Percentiles rank a stretch among this genome's conserved stretches.
These are phyloP conservation scores for Diplolepis rosae DNA, from an alignment of 2,888 invertebrate species.

Conservation along the genomic window DNA sequence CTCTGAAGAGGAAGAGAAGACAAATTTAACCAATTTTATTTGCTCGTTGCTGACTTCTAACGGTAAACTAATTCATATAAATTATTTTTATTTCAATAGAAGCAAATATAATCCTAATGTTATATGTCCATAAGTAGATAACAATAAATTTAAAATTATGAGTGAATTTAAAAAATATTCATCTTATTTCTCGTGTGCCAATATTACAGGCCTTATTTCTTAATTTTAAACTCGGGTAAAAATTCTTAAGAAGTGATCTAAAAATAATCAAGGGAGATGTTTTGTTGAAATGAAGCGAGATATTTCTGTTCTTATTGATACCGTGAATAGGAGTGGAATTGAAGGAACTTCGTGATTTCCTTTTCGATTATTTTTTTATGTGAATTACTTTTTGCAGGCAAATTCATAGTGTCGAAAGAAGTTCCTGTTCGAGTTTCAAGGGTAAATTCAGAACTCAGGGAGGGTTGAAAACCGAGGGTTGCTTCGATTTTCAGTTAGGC, in stretches of 20 bases:
- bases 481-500: constrained; percentile 19
- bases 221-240: constrained; percentile 4
- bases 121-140: too few species aligned
- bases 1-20: neutral
- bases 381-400: constrained; percentile 1
- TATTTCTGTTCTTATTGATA: neutral
- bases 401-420: constrained; percentile 8
- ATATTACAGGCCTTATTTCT: neutral
- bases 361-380: constrained; percentile 2
- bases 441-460: constrained; percentile 13
- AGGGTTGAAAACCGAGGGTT: constrained; percentile 17
- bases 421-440: constrained; percentile 9
- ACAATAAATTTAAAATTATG: too few species aligned
- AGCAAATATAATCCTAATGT: too few species aligned
- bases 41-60: too few species aligned
- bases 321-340: neutral
- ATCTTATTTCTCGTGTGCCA: neutral
- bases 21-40: neutral
- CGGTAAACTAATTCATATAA: too few species aligned
- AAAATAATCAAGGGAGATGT: neutral
- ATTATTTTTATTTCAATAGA: neutral
- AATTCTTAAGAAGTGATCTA: neutral
- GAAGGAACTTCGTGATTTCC: constrained; percentile 9
- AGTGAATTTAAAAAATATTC: neutral
- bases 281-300: neutral